Percentiles rank a stretch among this genome's conserved stretches.
These are phyloP conservation scores for Ostrea denselamellosa DNA, from an alignment of 1,140 invertebrate species.

Conservation along the genomic window DNA sequence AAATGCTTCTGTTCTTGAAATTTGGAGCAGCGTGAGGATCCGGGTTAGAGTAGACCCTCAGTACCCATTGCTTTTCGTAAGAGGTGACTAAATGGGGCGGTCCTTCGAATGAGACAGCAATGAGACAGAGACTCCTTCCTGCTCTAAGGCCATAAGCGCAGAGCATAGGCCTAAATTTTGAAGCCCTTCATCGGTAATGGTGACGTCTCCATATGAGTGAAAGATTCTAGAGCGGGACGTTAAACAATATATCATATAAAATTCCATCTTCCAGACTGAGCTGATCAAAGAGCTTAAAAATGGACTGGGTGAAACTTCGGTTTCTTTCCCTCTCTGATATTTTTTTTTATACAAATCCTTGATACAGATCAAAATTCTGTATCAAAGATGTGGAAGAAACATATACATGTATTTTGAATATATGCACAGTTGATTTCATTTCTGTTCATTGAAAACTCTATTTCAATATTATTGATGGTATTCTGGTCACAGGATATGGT, in stretches of 20 bases:
- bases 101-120: too few relatives aligned
- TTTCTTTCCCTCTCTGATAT: background rate
- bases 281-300: background rate
- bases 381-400: too few relatives aligned
- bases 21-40: background rate
- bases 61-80: too few relatives aligned
- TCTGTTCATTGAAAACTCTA: background rate
- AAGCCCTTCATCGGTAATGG: too few relatives aligned
- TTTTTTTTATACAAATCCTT: background rate
- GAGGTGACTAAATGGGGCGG: background rate
- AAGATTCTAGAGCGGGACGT: too few relatives aligned
- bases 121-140: too few relatives aligned
- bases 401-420: background rate
- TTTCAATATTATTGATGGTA: background rate
- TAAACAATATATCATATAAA: too few relatives aligned
- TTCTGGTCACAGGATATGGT: background rate
- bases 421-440: background rate
- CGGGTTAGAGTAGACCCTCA: too few relatives aligned
- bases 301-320: background rate
- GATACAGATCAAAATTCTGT: too few relatives aligned
- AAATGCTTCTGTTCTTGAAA: conserved; percentile 33
- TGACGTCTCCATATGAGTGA: too few relatives aligned
- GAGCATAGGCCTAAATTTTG: too few relatives aligned
- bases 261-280: background rate
- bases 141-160: too few relatives aligned